Percentiles rank a stretch among this genome's conserved stretches.
phyloP scores from a whole-genome alignment of 2,888 invertebrate species.

The Gortyna flavago region DNA sequence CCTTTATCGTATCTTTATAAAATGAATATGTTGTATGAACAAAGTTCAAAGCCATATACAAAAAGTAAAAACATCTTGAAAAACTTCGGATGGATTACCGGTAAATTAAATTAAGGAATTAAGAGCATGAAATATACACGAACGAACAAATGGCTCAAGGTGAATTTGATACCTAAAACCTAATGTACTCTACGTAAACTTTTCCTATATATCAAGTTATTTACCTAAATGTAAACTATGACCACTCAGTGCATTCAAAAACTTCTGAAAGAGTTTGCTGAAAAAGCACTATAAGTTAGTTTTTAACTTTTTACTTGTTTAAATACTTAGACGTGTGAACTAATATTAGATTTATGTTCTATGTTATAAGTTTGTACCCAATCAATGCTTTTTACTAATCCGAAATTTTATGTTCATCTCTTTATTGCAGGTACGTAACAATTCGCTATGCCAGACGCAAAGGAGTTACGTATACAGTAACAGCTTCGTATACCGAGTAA shows the following conservation, averaged over 20 bases:
- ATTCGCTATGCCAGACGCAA: constrained; percentile 68
- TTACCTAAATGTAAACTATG: constrained; percentile 9
- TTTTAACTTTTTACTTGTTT: background rate
- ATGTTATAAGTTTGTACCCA: constrained; percentile 15
- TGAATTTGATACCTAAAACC: constrained; percentile 22
- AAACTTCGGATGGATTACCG: constrained; percentile 47
- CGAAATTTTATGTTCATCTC: constrained; percentile 51
- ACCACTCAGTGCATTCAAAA: background rate
- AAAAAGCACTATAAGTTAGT: background rate
- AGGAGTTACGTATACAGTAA: constrained; percentile 65
- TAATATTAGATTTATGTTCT: constrained; percentile 8
- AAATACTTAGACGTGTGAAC: background rate
- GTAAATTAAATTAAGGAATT: constrained; percentile 61
- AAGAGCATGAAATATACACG: constrained; percentile 41
- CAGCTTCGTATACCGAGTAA: constrained; percentile 67
- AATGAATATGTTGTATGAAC: constrained; percentile 10
- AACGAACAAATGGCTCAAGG: constrained; percentile 33
- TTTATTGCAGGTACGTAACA: constrained; percentile 76
- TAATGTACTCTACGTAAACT: constrained; percentile 2
- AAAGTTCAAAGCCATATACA: constrained; percentile 22
- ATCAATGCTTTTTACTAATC: constrained; percentile 48
- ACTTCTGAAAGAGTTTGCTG: background rate
- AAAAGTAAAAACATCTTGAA: constrained; percentile 20
- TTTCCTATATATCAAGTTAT: background rate
- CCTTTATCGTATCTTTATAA: constrained; percentile 1